Percentiles rank a stretch among this genome's conserved stretches.
Evolutionary conservation across 2,113 vertebrate genomes (phyloP).

Genomic region (Tachycineta bicolor): DNA sequence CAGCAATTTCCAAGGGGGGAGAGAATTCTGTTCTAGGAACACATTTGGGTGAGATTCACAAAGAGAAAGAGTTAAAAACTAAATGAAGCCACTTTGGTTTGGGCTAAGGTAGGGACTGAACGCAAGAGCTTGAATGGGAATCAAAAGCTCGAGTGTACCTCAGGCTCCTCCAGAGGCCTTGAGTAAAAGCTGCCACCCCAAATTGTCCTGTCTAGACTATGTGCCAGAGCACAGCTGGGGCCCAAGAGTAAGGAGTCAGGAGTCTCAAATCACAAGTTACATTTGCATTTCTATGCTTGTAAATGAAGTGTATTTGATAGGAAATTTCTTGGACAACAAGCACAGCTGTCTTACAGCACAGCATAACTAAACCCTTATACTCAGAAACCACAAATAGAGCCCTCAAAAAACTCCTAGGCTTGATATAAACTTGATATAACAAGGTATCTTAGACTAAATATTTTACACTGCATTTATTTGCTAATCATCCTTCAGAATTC

Average conservation of each 20-base stretch:
- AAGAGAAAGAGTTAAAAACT: not conserved
- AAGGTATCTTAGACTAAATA: fast-evolving
- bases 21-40: not conserved
- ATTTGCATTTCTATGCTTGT: not conserved
- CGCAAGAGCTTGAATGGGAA: not conserved
- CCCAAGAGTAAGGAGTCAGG: not conserved
- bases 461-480: not conserved
- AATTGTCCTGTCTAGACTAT: not conserved
- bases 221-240: not conserved
- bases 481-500: not conserved
- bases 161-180: not conserved
- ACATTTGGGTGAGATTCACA: not conserved
- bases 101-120: not conserved
- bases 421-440: not conserved
- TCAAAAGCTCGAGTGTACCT: not conserved
- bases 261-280: not conserved
- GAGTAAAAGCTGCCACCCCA: not conserved
- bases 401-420: not conserved
- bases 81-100: not conserved
- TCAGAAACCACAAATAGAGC: not conserved
- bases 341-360: not conserved
- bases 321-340: not conserved
- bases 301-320: not conserved
- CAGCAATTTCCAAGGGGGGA: not conserved
- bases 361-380: not conserved